Conservation (phyloP, 53 echinoderm and acorn worm genomes). For the Paracentrotus lividus region DNA sequence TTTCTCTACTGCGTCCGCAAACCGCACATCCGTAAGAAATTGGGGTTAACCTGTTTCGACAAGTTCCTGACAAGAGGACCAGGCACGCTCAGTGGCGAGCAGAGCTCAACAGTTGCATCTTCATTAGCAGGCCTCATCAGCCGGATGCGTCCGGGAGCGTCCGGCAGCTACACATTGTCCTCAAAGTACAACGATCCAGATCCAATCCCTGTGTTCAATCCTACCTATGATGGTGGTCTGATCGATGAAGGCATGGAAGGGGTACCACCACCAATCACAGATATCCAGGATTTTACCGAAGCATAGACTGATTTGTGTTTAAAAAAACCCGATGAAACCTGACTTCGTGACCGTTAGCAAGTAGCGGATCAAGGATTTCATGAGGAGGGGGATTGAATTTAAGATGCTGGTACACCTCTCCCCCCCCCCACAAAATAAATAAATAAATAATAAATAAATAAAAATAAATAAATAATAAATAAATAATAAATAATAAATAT, state of each 20-base stretch:
- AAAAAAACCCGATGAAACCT: no score
- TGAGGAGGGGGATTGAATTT: no score
- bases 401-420: no score
- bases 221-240: background rate
- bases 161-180: background rate
- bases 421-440: no score
- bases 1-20: slow-evolving; percentile 46
- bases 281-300: background rate
- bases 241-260: background rate
- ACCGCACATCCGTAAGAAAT: slow-evolving; percentile 21
- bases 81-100: background rate
- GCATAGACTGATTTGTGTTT: no score
- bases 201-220: background rate
- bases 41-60: slow-evolving; percentile 3
- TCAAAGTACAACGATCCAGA: background rate
- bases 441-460: no score
- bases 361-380: no score
- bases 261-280: background rate
- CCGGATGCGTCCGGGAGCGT: background rate
- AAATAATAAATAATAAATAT: no score
- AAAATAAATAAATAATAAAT: no score
- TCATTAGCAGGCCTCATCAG: background rate
- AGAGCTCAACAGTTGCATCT: background rate
- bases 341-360: no score
- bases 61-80: background rate